Evolutionary conservation across 2,113 vertebrate genomes (phyloP).

Genomic region (Dromas ardeola): DNA sequence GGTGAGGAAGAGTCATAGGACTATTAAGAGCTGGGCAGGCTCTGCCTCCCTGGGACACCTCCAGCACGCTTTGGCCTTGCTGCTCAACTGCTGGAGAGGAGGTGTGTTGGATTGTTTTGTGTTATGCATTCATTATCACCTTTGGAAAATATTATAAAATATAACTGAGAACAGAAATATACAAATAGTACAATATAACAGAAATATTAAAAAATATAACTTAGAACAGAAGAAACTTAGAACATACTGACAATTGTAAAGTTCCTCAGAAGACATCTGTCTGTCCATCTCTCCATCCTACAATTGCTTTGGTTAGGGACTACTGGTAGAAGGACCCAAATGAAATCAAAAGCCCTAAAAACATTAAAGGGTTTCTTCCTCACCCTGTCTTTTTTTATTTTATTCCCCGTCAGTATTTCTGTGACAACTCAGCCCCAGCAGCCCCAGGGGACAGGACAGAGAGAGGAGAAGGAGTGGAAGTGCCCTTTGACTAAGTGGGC

Average conservation of each 20-base stretch:
- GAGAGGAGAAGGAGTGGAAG: constrained; percentile 69
- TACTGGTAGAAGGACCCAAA: neutral
- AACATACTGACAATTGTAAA: neutral
- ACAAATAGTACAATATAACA: neutral
- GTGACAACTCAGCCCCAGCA: constrained; percentile 45
- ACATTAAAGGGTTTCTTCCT: neutral
- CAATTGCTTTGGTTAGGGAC: neutral
- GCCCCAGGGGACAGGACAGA: constrained; percentile 64
- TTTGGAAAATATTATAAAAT: neutral
- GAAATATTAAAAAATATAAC: neutral
- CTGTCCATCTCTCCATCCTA: neutral
- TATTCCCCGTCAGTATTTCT: constrained; percentile 22
- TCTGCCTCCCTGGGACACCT: neutral
- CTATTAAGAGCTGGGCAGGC: neutral
- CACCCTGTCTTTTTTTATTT: neutral
- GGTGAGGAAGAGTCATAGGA: neutral
- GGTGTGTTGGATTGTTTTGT: neutral
- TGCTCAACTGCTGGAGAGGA: neutral
- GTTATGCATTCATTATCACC: neutral
- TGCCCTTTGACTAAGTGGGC: constrained; percentile 73
- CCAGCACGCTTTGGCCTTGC: neutral
- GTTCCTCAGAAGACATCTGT: neutral
- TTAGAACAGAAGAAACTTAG: neutral
- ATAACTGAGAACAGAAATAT: neutral
- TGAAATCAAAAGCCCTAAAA: neutral